phyloP scores from a whole-genome alignment of 1,140 invertebrate species.

The Eulimnadia texana region DNA sequence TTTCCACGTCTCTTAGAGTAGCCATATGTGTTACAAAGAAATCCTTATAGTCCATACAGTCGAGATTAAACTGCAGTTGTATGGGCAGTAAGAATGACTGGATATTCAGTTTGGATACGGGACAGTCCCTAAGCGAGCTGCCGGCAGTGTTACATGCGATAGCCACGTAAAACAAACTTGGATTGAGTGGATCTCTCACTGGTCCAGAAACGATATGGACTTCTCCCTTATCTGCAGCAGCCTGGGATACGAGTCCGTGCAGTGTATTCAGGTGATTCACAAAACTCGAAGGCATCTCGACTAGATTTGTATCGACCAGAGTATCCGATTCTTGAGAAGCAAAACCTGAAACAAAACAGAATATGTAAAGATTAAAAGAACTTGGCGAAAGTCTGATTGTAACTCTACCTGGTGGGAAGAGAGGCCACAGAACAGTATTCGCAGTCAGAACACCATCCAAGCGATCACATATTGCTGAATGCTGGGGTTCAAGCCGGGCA shows the following conservation, averaged over 20 bases:
- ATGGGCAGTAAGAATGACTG: too few relatives aligned
- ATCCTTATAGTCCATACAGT: background rate
- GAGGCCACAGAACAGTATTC: background rate
- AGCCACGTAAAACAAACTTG: too few relatives aligned
- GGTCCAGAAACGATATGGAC: slow-evolving; percentile 1
- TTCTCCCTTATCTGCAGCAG: background rate
- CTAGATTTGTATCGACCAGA: background rate
- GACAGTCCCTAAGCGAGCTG: too few relatives aligned
- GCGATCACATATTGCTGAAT: slow-evolving; percentile 3
- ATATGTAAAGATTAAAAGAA: background rate
- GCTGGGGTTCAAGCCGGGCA: background rate
- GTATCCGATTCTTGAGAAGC: background rate
- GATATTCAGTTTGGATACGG: too few relatives aligned
- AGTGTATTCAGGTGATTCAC: background rate
- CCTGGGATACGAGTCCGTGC: background rate
- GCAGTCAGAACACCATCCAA: background rate
- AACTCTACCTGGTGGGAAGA: slow-evolving; percentile 5
- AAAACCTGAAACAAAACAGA: background rate
- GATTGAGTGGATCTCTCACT: background rate
- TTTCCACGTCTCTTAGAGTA: background rate
- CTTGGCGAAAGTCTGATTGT: background rate
- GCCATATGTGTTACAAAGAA: background rate
- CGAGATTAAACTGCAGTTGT: background rate
- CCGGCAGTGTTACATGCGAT: too few relatives aligned
- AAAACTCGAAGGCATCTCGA: background rate